Conservation (phyloP, 92 coral and sea anemone species). For the Porites evermanni region DNA sequence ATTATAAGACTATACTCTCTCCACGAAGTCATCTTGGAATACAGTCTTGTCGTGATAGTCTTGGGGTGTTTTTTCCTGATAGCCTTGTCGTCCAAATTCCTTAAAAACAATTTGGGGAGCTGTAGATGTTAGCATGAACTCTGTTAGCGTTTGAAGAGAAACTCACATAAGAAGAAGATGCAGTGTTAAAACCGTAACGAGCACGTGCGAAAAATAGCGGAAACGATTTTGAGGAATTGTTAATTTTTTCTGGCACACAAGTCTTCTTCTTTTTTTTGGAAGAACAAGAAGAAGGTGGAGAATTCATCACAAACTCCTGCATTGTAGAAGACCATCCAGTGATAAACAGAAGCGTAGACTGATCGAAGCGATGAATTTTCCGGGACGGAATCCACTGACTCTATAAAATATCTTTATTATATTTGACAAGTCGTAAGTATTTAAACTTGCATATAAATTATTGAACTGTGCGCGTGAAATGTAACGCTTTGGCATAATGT, state of each 20-base stretch:
- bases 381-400: neutral
- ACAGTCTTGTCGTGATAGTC: conserved; percentile 35
- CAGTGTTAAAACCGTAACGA: neutral
- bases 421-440: neutral
- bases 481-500: neutral
- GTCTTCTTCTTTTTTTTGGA: too few relatives aligned
- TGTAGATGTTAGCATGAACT: conserved; percentile 8
- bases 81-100: conserved; percentile 35
- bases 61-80: conserved; percentile 38
- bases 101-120: neutral
- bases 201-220: neutral
- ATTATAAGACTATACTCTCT: conserved; percentile 34
- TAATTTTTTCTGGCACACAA: too few relatives aligned
- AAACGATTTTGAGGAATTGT: too few relatives aligned
- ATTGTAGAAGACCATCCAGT: too few relatives aligned
- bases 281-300: too few relatives aligned
- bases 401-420: too few relatives aligned
- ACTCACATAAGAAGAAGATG: neutral
- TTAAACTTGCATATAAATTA: neutral
- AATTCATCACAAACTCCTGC: too few relatives aligned
- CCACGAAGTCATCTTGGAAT: conserved; percentile 37
- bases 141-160: neutral
- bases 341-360: neutral
- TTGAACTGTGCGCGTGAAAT: neutral
- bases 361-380: neutral